Evolutionary conservation across 1,140 invertebrate genomes (phyloP).

Genomic region (Vanessa tameamea): DNA sequence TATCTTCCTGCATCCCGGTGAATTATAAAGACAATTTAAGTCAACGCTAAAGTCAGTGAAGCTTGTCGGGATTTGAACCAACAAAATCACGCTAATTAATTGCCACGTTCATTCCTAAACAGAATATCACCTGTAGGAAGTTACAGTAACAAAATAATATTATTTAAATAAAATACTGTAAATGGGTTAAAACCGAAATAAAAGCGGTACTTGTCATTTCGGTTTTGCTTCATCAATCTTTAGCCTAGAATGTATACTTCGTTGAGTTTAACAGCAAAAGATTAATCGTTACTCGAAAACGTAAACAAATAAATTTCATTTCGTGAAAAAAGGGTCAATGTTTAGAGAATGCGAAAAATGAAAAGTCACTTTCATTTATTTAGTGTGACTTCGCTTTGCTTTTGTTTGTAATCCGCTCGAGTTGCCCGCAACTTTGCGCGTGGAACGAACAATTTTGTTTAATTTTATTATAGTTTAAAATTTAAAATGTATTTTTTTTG

Average conservation of each 20-base stretch:
- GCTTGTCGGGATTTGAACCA: too few species aligned
- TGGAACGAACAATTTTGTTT: neutral
- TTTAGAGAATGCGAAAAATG: slow-evolving; percentile 3
- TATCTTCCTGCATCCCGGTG: too few species aligned
- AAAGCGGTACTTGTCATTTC: neutral
- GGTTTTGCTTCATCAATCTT: neutral
- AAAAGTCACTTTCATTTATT: neutral
- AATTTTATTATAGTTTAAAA: neutral
- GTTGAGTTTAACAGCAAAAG: neutral
- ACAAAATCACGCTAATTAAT: too few species aligned
- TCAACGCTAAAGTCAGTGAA: too few species aligned
- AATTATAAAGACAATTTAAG: too few species aligned
- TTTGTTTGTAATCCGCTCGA: neutral
- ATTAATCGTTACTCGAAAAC: neutral
- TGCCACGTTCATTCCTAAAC: too few species aligned
- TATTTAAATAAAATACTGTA: too few species aligned
- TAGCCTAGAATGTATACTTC: neutral
- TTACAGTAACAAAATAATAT: too few species aligned
- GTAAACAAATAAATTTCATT: neutral
- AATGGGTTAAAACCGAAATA: neutral
- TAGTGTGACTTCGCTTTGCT: slow-evolving; percentile 3
- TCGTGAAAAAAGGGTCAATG: neutral
- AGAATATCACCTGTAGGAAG: too few species aligned
- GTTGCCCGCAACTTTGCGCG: neutral
- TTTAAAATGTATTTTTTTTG: too few species aligned